Conservation (phyloP, 2,888 invertebrate genomes). For the Sinodicranocentrus sp. region DNA sequence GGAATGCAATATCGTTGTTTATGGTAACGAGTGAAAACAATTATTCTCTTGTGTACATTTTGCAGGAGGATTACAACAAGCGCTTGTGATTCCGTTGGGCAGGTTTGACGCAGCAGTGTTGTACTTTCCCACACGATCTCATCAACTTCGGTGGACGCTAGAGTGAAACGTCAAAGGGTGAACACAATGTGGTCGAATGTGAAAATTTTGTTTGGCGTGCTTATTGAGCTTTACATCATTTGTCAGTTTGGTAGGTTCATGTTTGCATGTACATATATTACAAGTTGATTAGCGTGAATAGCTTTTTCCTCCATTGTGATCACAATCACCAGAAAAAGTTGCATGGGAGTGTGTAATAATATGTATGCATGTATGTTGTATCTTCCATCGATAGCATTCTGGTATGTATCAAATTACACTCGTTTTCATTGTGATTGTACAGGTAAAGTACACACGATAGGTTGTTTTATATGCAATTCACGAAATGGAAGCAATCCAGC, state of each 20-base stretch:
- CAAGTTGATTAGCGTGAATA: no score
- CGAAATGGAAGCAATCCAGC: slow-evolving; percentile 79
- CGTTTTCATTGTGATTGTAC: no score
- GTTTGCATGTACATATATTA: no score
- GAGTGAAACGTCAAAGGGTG: background rate
- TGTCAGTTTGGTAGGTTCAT: slow-evolving; percentile 48
- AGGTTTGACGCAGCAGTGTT: background rate
- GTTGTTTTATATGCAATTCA: slow-evolving; percentile 81
- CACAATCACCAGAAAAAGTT: no score
- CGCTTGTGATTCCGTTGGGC: background rate
- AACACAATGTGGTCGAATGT: slow-evolving; percentile 22
- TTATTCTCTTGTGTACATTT: no score
- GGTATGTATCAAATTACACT: no score
- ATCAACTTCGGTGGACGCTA: background rate
- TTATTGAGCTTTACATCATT: slow-evolving; percentile 63
- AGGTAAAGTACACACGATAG: slow-evolving; percentile 77
- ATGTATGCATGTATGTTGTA: no score
- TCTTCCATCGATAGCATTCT: no score
- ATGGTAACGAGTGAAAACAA: no score
- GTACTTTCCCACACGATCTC: background rate
- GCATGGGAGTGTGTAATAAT: no score
- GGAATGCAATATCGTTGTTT: no score
- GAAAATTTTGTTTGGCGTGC: slow-evolving; percentile 36
- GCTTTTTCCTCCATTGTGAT: no score
- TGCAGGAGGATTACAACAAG: background rate